Evolutionary conservation across 2,113 vertebrate genomes (phyloP), one percentile per base, ranked within the genome.

Genomic region (Lycocorax pyrrhopterus): DNA sequence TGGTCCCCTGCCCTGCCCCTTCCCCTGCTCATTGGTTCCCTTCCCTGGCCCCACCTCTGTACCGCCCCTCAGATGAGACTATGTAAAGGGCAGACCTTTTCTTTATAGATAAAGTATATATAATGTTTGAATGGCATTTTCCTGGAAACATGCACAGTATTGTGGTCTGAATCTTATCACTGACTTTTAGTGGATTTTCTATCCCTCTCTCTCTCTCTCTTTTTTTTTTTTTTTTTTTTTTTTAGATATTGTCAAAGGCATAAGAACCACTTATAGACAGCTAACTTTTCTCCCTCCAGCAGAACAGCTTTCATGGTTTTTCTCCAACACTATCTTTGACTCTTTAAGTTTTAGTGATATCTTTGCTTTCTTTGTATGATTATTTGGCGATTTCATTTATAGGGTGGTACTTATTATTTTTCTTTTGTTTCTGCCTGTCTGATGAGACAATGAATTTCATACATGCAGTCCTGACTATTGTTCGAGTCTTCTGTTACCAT

Each of bases 201-300:
- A 2, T 23, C 4, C 46, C 1, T 33, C 2, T 20, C 5, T 14
- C 6, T 13, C 13, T 21, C 10, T 29, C 13, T 43, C 21, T 14
- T 25, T 52, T 9, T 32, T 15, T 32, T 12, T 16, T 43, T 26
- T 17, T 20, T 16, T 43, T 26, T 17, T 25, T 52, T 9, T 32
- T 15, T 32, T 12, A 6, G 16, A 18, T 18, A 16, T 56, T 66
- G 10, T 14, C 7, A 23, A 78, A 6, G 3, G 20, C 41, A 33
- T 32, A 66, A 27, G 8, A 66, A 75, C 16, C 29, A 52, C 52
- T 89, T 83, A 52, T 9, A 71, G 52, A 16, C 19, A 39, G 4
- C 2, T 47, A 49, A 62, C 1, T 43, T 56, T 75, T 67, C 16
- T 64, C 12, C 8, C 2, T 10, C 5, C 3, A 11, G 32, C 5